Percentiles rank a stretch among this genome's conserved stretches.
Conservation (phyloP, 2,888 invertebrate genomes). For the Anarsia innoxiella region DNA sequence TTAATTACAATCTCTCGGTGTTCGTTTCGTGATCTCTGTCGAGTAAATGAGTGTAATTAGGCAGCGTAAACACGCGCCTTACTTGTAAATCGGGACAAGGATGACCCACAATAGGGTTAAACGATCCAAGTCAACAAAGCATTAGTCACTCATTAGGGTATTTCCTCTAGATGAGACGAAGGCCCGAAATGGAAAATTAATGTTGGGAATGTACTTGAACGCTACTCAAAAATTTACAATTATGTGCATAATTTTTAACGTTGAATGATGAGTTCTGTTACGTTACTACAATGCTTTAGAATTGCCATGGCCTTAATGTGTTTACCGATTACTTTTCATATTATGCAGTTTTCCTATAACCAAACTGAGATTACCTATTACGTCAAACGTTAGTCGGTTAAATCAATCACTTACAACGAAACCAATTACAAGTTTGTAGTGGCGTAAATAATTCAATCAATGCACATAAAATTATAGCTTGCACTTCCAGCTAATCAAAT, state of each 20-base stretch:
- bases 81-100: slow-evolving; percentile 39
- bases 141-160: slow-evolving; percentile 13
- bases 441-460: too few species aligned
- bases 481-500: too few species aligned
- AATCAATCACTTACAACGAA: too few species aligned
- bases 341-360: too few species aligned
- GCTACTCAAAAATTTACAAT: background rate
- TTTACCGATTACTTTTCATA: too few species aligned
- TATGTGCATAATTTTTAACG: background rate
- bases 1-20: background rate
- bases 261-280: too few species aligned
- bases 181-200: background rate
- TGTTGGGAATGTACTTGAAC: background rate
- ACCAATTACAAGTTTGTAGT: too few species aligned
- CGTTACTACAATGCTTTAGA: too few species aligned
- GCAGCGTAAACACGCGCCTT: slow-evolving; percentile 6
- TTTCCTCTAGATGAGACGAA: background rate
- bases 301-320: too few species aligned
- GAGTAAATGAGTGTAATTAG: slow-evolving; percentile 5
- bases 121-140: slow-evolving; percentile 27
- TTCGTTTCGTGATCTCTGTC: slow-evolving; percentile 1
- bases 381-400: too few species aligned
- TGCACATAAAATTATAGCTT: too few species aligned
- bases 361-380: too few species aligned
- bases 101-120: slow-evolving; percentile 21